Base-by-base conservation (phyloP, 64 coral and sea anemone genomes). In the Porites lutea region DNA sequence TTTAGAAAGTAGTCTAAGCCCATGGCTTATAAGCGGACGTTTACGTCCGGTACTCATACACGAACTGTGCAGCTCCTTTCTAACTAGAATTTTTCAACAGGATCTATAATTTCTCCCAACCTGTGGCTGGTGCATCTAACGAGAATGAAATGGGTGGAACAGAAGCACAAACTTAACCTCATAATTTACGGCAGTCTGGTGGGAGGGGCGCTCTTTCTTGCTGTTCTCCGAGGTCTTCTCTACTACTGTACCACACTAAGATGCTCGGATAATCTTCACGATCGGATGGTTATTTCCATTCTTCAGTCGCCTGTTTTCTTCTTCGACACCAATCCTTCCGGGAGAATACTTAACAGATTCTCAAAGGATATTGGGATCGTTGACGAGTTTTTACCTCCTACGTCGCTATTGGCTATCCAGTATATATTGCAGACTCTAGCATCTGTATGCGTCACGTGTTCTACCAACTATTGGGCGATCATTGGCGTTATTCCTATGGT, bases 341-440 rank as follows among this genome's bases (percentile, higher is more conserved):
- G 95, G 23, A 51, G 95, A 37, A 97, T 97, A 74, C 92, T 97
- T 13, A 97, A 97, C 51, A 89, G 95, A 12, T 97, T 97, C 27
- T 97, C 95, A 9, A 97, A 97, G 87, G 95, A 97, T 51, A 97
- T 97, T 43, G 95, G 95, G 43, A 97, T 97, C 82, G 92, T 97
- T 2, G 95, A 97, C 53, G 95, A 97, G 63, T 97, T 97, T 37
- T 82, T 97, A 12, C 95, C 95, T 15, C 95, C 95, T 0, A 97
- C 95, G 2, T 97, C 95, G 6, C 83, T 97, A 52, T 81, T 97
- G 2, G 92, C 95, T 13, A 44, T 97, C 4, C 95, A 97, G 70
- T 97, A 97, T 72, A 94, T 97, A 70, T 83, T 97, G 43, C 95
- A 97, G 79, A 97, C 93, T 13, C 78, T 97, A 13, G 95, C 95